Percentiles rank a stretch among this genome's conserved stretches.
Evolutionary conservation across 2,797 vertebrate genomes (phyloP).

Genomic region (Gephyroberyx darwinii): DNA sequence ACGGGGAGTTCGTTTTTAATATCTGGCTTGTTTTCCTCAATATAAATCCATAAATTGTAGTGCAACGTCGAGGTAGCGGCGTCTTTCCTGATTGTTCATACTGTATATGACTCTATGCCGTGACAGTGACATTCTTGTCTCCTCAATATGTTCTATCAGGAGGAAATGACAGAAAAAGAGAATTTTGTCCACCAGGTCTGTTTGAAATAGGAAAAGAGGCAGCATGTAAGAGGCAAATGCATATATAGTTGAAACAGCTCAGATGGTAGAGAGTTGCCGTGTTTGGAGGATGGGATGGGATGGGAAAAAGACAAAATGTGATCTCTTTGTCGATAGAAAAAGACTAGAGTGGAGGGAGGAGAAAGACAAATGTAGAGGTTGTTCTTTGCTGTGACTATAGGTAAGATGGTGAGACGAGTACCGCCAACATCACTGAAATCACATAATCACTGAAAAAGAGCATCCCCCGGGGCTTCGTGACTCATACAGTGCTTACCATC

Average conservation of each 20-base stretch:
- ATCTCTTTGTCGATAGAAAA: too few species aligned
- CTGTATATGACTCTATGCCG: too few species aligned
- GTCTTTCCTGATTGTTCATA: too few species aligned
- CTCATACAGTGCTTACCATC: constrained; percentile 31
- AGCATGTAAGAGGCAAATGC: not conserved
- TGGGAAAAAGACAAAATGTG: too few species aligned
- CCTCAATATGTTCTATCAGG: too few species aligned
- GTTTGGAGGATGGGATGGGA: too few species aligned
- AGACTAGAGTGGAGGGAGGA: not conserved
- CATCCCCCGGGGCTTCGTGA: constrained; percentile 31
- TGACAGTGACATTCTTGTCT: too few species aligned
- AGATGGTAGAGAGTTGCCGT: not conserved
- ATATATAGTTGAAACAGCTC: constrained; percentile 7
- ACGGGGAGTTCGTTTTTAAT: not conserved
- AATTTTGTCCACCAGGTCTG: too few species aligned
- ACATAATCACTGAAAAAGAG: constrained; percentile 6
- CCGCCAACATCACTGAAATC: constrained; percentile 11
- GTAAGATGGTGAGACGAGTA: not conserved
- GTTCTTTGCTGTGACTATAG: constrained; percentile 6
- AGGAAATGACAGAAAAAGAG: too few species aligned
- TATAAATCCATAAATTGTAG: not conserved
- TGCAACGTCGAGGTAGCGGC: too few species aligned
- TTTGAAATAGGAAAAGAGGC: too few species aligned
- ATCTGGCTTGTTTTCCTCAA: not conserved
- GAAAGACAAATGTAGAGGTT: constrained; percentile 6